A percentile compares a stretch with the other conserved stretches of the same genome.
Evolutionary conservation across 1,140 invertebrate genomes (phyloP).

Genomic region (Catajapyx aquilonaris): DNA sequence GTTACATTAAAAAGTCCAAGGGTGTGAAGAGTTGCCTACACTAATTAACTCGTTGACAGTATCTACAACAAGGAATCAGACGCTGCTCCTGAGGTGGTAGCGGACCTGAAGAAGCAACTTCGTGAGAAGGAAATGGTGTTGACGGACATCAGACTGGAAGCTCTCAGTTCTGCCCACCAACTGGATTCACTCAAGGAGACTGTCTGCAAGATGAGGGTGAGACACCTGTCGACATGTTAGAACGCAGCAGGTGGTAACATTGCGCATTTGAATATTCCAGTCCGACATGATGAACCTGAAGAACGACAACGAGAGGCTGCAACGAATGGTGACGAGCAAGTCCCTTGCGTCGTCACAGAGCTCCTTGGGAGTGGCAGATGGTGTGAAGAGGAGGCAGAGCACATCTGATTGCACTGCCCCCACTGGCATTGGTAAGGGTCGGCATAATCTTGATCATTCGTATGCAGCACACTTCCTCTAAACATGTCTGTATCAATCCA

Average conservation of each 20-base stretch:
- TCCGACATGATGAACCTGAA: constrained; percentile 90
- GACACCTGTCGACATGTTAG: constrained; percentile 11
- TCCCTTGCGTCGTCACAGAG: constrained; percentile 58
- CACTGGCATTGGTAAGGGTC: constrained; percentile 10
- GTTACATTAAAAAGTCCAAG: too few relatives aligned
- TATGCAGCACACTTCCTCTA: too few relatives aligned
- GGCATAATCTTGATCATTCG: not conserved
- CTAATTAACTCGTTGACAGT: too few relatives aligned
- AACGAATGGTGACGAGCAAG: constrained; percentile 61
- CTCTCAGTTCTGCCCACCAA: constrained; percentile 87
- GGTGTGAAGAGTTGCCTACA: too few relatives aligned
- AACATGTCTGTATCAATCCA: too few relatives aligned
- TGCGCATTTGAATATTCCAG: constrained; percentile 24
- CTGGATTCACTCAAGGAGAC: constrained; percentile 88
- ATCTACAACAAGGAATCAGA: constrained; percentile 14
- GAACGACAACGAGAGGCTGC: constrained; percentile 87
- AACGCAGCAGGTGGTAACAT: not conserved
- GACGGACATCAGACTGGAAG: constrained; percentile 88
- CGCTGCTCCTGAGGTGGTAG: constrained; percentile 31
- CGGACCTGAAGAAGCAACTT: constrained; percentile 76
- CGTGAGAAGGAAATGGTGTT: constrained; percentile 88
- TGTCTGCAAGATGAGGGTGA: constrained; percentile 84
- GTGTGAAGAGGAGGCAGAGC: constrained; percentile 32
- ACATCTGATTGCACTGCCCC: constrained; percentile 24
- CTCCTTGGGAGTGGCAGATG: constrained; percentile 31